These are phyloP conservation scores for Drosophila simulans DNA, from an alignment of 1,140 invertebrate genomes.

Conservation along the genomic window DNA sequence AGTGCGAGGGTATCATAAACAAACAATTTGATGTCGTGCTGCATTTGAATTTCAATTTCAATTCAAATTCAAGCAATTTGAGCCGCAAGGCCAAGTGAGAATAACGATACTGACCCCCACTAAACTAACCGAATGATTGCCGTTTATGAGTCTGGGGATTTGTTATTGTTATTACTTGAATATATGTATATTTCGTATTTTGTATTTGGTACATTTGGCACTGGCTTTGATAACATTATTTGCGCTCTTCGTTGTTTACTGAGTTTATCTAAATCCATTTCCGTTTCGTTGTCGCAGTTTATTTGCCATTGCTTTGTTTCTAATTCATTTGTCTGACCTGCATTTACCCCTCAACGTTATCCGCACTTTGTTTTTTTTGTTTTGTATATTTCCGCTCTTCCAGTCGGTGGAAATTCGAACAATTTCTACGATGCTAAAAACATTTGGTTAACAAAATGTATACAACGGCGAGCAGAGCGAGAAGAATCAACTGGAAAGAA, in stretches of 20 bases:
- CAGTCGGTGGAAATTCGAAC: conserved; percentile 38
- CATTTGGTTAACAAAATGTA: conserved; percentile 42
- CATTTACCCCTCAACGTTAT: not conserved
- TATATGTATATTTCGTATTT: not conserved
- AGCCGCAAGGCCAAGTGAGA: conserved; percentile 33
- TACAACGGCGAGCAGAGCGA: conserved; percentile 19
- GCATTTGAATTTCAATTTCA: conserved; percentile 47
- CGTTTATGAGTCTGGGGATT: conserved; percentile 26
- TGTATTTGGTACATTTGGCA: not conserved
- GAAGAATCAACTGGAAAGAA: conserved; percentile 2
- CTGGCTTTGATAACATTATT: conserved; percentile 24
- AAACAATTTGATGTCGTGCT: conserved; percentile 24
- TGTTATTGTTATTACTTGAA: conserved; percentile 1
- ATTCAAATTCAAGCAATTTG: conserved; percentile 40
- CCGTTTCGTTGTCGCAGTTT: conserved; percentile 28
- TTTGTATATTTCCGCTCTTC: conserved; percentile 21
- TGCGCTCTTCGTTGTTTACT: conserved; percentile 1
- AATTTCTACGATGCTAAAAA: conserved; percentile 24
- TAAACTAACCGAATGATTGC: conserved; percentile 34
- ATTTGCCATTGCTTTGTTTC: conserved; percentile 16
- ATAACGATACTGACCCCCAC: conserved; percentile 48
- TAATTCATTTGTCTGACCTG: conserved; percentile 36
- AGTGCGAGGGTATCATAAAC: conserved; percentile 2
- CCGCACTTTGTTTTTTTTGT: not conserved
- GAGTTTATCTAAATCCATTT: conserved; percentile 36